Base-by-base conservation (phyloP, 2,888 invertebrate genomes). In the Heliconius ethilla region DNA sequence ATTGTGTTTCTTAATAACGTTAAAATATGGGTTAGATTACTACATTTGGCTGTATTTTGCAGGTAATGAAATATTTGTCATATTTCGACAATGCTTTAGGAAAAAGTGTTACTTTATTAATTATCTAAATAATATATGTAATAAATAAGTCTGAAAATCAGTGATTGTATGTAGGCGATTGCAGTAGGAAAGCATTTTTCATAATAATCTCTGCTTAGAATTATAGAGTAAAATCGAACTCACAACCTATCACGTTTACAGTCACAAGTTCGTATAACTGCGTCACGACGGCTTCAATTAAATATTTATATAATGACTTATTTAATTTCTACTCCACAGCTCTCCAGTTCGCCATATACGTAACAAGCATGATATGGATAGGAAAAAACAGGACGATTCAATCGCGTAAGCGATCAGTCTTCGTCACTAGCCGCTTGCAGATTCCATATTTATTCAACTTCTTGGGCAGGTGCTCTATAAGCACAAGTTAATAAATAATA, bases 301-400 rank as follows among this genome's bases (percentile, higher is more conserved):
- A 6, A 51, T 51, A 51, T 22, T 3, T 22, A 22, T 15, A 45
- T 9, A 69, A 13, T 40, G 3, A 45, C 9, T 9, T 13, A 13
- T 15, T 9, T 3, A 45, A 25, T 9, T 6, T 25, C 83, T 63
- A 84, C 88, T 90, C 89, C 75, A 86, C 51, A 10, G 27, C 75
- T 65, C 25, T 59, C 76, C 0, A 83, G 25, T 81, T 84, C 81
- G 82, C 80, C 85, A 78, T 80, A 83, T 82, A 85, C 83, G 85
- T 85, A 86, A 87, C 85, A 85, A 82, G 82, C 84, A 86, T 87
- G 83, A 83, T 88, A 88, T 87, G 84, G 86, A 83, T 85, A 86
- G 76, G 86, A 88, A 89, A 91, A 91, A 92, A 91, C 87, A 89
- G 87, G 86, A 92, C 89, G 88, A 88, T 91, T 91, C 91, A 91